Evolutionary conservation across 2,797 vertebrate species (phyloP), one percentile per base, ranked within the genome.

Genomic region (Arctocebus calabarensis): DNA sequence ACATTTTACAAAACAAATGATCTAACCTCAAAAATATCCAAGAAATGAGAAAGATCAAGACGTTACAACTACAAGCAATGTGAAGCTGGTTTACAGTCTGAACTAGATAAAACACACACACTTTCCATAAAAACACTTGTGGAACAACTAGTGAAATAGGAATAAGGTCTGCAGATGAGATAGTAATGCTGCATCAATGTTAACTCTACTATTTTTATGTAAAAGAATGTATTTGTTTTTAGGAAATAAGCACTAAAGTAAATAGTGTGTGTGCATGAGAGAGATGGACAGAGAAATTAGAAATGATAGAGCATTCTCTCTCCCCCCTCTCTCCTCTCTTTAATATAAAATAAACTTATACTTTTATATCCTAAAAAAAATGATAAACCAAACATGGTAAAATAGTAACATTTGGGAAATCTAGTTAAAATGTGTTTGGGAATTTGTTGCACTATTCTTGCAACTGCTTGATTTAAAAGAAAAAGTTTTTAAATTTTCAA

Each of bases 211-310:
- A 64, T 64, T 62, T 88, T 73, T 71, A 86, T 88, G 8, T 61
- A 32, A 78, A 13, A 52, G 5, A 66, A 57, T 81, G 10, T 34
- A 34, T 52, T 82, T 34, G 8, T 52, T 78, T 77, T 40, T 40
- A 96, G 64, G n/a, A n/a, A n/a, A n/a, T 57, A 88, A 93, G 73
- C 32, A 91, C n/a, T 22, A 14, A 95, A 70, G 52, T 66, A 84
- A 91, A 95, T 74, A 87, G 71, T 7, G 5, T 43, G 37, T 20
- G 45, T 52, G 70, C 40, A 66, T 29, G 59, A 91, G 40, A 40
- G 23, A 77, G 34, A 64, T 19, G n/a, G 37, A 64, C n/a, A 88
- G 32, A 43, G 14, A 90, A 11, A 91, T 64, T 59, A 34, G 64
- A 81, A 86, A 94, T 8, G 32, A 90, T 79, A 94, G 79, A 86